A percentile compares a stretch with the other conserved stretches of the same genome.
phyloP scores from a whole-genome alignment of 1,140 invertebrate species.

The Thereuonema tuberculata region DNA sequence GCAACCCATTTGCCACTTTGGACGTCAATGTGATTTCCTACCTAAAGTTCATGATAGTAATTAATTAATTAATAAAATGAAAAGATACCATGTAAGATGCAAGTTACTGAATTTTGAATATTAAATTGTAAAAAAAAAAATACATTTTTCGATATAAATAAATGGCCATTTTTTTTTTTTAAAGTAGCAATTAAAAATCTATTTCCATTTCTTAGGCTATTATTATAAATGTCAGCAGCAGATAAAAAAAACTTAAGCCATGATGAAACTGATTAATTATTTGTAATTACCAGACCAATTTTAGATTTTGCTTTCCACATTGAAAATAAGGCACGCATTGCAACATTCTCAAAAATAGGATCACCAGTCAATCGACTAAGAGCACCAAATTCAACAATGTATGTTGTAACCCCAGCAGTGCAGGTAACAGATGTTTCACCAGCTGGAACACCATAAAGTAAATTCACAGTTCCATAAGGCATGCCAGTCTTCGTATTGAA shows the following conservation, averaged over 20 bases:
- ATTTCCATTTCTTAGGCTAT: no score
- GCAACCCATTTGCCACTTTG: slow-evolving; percentile 92
- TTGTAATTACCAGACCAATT: slow-evolving; percentile 67
- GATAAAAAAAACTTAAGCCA: no score
- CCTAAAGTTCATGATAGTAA: slow-evolving; percentile 31
- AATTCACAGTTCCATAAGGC: slow-evolving; percentile 95
- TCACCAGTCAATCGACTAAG: slow-evolving; percentile 88
- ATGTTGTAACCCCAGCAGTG: slow-evolving; percentile 95
- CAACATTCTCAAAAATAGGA: slow-evolving; percentile 63
- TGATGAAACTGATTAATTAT: no score
- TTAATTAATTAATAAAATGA: no score
- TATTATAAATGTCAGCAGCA: no score
- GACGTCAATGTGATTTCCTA: slow-evolving; percentile 96
- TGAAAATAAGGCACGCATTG: slow-evolving; percentile 77
- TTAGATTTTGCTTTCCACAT: slow-evolving; percentile 70
- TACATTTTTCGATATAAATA: no score
- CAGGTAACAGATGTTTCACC: slow-evolving; percentile 95
- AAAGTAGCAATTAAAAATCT: no score
- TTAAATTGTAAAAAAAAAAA: no score
- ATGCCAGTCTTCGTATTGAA: slow-evolving; percentile 60
- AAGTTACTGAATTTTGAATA: no score
- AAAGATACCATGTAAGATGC: no score
- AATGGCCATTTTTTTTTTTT: no score
- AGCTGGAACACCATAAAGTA: slow-evolving; percentile 78
- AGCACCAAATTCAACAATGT: slow-evolving; percentile 92